Conservation (phyloP, 2,797 vertebrate genomes). For the Chelon labrosus region DNA sequence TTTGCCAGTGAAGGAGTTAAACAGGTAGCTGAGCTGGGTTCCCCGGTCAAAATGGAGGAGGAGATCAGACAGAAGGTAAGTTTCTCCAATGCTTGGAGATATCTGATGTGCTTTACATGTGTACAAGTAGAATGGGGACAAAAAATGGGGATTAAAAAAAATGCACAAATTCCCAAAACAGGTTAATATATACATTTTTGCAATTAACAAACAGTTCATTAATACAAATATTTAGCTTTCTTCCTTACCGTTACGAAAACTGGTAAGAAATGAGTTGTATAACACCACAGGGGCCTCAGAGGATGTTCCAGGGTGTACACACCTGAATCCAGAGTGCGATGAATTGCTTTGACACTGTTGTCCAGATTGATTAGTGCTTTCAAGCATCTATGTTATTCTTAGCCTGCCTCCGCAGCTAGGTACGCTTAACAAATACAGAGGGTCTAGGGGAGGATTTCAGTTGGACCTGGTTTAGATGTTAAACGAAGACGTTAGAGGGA, state of each 20-base stretch:
- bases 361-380: slow-evolving; percentile 56
- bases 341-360: slow-evolving; percentile 57
- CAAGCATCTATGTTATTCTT: slow-evolving; percentile 50
- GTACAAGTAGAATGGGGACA: background rate
- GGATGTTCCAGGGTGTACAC: slow-evolving; percentile 28
- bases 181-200: background rate
- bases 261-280: slow-evolving; percentile 12
- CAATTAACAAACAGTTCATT: background rate
- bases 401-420: slow-evolving; percentile 16
- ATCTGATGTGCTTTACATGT: slow-evolving; percentile 1
- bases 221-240: background rate
- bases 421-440: slow-evolving; percentile 12
- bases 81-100: background rate
- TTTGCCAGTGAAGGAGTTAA: slow-evolving; percentile 95
- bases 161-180: background rate
- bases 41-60: slow-evolving; percentile 98
- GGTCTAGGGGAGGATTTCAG: background rate
- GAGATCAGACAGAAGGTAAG: slow-evolving; percentile 98
- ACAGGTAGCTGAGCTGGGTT: slow-evolving; percentile 95
- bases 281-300: slow-evolving; percentile 9
- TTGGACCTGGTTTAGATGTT: slow-evolving; percentile 8
- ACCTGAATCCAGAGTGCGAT: slow-evolving; percentile 41
- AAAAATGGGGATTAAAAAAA: background rate
- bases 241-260: slow-evolving; percentile 2
- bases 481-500: slow-evolving; percentile 9